Evolutionary conservation across 2,888 invertebrate species (phyloP), one percentile per base, ranked within the genome.

Genomic region (Platycheirus rosarum): DNA sequence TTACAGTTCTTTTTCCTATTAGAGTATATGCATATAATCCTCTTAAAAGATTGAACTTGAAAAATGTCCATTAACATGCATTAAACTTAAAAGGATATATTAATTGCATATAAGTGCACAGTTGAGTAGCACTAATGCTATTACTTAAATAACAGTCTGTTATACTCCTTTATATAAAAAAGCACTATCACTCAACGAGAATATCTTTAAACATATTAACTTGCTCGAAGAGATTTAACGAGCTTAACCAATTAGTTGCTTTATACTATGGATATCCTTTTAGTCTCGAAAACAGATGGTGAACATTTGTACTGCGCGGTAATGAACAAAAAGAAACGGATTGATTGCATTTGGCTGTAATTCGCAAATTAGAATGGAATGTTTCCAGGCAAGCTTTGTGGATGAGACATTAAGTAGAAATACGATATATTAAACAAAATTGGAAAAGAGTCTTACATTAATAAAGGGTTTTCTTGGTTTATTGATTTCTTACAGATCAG

Each of bases 191-290:
- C 8, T 32, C 1, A 32, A 8, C 8, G 8, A 32, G 2, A 32
- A 32, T 32, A 32, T 32, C 23, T 20, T 20, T 37, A 55, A 37
- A 55, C 37, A 18, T 37, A 55, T 55, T 40, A 57, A 40, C 57
- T 40, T 23, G 57, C 23, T 57, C 14, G 14, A 26, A 26, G 16
- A 23, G 26, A 57, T 14, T 14, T 57, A 57, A 57, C 57, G 40
- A 57, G 57, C 57, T 57, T 57, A 40, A 57, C 57, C 40, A 57
- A 57, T 57, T 57, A 57, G 9, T 57, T 53, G 6, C 14, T 13
- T 40, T 14, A 40, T 57, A 23, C 2, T 26, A 35, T 6, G 23
- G 40, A 14, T 20, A 40, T 57, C 40, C 57, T 40, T 23, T 40
- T 55, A 14, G 37, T 57, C 23, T 23, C 5, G 9, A n/a, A 8